A percentile compares a stretch with the other conserved stretches of the same genome.
Conservation (phyloP, 2,888 invertebrate species). For the Acanthoscelides obtectus region DNA sequence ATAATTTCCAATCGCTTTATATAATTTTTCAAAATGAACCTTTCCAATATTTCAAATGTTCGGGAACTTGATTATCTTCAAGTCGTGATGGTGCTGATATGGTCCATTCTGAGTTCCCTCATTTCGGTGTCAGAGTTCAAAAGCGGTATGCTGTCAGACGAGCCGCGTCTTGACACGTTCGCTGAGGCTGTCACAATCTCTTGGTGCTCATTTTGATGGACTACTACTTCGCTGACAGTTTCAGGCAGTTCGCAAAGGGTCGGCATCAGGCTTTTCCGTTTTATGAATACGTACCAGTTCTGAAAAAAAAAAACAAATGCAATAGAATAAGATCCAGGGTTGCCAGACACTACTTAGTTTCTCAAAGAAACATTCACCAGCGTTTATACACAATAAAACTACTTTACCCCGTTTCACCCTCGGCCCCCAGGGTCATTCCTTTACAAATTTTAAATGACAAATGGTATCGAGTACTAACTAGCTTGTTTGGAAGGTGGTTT, state of each 20-base stretch:
- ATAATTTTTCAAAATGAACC: not conserved
- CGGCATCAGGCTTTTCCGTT: constrained; percentile 42
- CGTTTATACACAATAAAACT: too few relatives aligned
- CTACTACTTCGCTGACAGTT: constrained; percentile 24
- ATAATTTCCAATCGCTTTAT: too few relatives aligned
- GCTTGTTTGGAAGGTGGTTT: too few relatives aligned
- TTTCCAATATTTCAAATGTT: not conserved
- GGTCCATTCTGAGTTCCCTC: constrained; percentile 46
- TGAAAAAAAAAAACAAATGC: too few relatives aligned
- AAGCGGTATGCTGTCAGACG: constrained; percentile 44
- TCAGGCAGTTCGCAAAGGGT: constrained; percentile 24
- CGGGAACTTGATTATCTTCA: constrained; percentile 21
- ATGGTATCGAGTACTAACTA: too few relatives aligned
- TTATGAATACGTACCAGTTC: constrained; percentile 47
- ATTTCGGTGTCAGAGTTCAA: constrained; percentile 45
- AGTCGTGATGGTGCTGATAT: constrained; percentile 50
- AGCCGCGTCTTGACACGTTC: constrained; percentile 31
- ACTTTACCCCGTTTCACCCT: too few relatives aligned
- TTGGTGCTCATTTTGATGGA: constrained; percentile 27
- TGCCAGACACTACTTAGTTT: too few relatives aligned
- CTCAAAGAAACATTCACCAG: too few relatives aligned
- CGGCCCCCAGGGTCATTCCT: too few relatives aligned
- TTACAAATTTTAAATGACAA: too few relatives aligned
- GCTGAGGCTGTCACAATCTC: constrained; percentile 24
- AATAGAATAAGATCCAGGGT: too few relatives aligned